Conservation (phyloP, 2,797 vertebrate genomes). For the Aphelocoma californica region DNA sequence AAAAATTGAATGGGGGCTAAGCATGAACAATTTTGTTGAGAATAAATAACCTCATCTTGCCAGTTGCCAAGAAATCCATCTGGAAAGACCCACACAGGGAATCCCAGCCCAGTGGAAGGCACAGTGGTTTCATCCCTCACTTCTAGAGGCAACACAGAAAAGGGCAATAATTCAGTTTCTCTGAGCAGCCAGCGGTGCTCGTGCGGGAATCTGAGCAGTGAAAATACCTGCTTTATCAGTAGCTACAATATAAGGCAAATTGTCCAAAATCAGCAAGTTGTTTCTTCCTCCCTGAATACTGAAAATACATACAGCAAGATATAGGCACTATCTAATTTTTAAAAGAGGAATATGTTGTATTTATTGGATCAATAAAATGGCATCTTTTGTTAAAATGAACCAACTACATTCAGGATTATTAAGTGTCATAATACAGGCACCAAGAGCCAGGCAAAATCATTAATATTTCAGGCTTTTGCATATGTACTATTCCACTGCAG, state of each 20-base stretch:
- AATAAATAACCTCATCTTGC: background rate
- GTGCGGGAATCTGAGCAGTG: background rate
- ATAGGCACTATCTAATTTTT: background rate
- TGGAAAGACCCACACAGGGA: background rate
- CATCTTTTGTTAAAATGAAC: background rate
- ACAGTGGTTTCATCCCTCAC: rapidly evolving
- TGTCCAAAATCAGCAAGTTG: background rate
- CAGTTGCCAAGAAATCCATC: background rate
- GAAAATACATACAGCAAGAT: background rate
- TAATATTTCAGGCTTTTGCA: background rate
- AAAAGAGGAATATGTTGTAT: background rate
- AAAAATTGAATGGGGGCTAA: background rate
- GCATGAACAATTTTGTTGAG: background rate
- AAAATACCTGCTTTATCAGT: background rate
- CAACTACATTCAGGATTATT: background rate
- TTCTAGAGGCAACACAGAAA: background rate
- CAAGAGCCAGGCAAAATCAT: background rate
- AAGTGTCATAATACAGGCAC: background rate
- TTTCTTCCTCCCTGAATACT: background rate
- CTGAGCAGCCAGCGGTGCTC: background rate
- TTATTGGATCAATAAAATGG: background rate
- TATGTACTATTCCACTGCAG: background rate
- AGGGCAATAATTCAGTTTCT: background rate
- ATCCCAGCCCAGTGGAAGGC: background rate
- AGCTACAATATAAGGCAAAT: background rate